Percentiles rank a stretch among this genome's conserved stretches.
phyloP scores from a whole-genome alignment of 2,113 vertebrate species.

The Ploceus nigricollis region DNA sequence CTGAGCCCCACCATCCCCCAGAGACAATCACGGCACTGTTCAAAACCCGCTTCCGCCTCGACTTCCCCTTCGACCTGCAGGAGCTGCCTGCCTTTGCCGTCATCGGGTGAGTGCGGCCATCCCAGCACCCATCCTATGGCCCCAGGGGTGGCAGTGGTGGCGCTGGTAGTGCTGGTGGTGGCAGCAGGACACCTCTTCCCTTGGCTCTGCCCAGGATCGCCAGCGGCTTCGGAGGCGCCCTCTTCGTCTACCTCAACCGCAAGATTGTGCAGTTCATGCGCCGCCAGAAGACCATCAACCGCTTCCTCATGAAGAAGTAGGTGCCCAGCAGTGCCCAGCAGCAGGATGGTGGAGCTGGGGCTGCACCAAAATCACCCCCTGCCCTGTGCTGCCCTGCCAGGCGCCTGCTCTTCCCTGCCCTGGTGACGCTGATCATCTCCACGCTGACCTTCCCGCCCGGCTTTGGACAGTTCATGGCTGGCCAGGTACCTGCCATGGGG shows the following conservation, averaged over 20 bases:
- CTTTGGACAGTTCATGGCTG: slow-evolving; percentile 98
- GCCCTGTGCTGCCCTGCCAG: slow-evolving; percentile 44
- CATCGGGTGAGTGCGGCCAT: slow-evolving; percentile 80
- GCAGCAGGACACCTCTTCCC: neutral
- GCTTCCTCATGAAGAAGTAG: slow-evolving; percentile 99
- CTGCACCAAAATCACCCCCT: neutral
- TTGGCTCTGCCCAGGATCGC: slow-evolving; percentile 79
- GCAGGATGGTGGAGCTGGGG: neutral
- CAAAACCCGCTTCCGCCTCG: slow-evolving; percentile 94
- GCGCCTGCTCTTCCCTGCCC: slow-evolving; percentile 89
- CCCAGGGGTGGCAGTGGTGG: neutral
- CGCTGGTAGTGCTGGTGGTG: neutral
- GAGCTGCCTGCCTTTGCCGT: slow-evolving; percentile 95
- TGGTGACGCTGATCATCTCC: slow-evolving; percentile 90
- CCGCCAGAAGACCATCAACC: slow-evolving; percentile 96
- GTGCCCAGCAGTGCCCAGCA: neutral
- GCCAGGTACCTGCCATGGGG: slow-evolving; percentile 73
- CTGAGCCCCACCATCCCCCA: slow-evolving; percentile 31
- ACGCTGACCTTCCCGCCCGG: slow-evolving; percentile 93
- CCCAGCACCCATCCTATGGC: neutral
- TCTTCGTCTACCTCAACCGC: slow-evolving; percentile 95
- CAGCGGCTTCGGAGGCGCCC: slow-evolving; percentile 90
- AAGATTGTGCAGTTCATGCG: slow-evolving; percentile 97
- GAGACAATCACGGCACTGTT: slow-evolving; percentile 97
- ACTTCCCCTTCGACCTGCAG: slow-evolving; percentile 97